Percentiles rank a stretch among this genome's conserved stretches.
Conservation (phyloP, 2,113 vertebrate genomes). For the Chionomys nivalis region DNA sequence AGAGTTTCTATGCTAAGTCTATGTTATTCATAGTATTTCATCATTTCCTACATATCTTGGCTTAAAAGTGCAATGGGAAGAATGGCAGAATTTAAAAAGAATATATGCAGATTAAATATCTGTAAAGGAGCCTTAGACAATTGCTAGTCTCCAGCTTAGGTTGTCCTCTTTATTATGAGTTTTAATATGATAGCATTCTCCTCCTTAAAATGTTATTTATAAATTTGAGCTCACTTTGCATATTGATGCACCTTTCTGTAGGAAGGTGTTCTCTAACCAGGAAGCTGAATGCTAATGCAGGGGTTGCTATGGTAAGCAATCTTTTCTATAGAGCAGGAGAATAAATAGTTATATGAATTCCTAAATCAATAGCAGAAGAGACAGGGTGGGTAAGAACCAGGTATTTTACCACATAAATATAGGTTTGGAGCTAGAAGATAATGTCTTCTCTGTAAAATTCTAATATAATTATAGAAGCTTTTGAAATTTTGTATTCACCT, state of each 20-base stretch:
- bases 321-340: slow-evolving; percentile 60
- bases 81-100: slow-evolving; percentile 24
- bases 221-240: slow-evolving; percentile 47
- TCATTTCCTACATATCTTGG: neutral
- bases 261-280: slow-evolving; percentile 62
- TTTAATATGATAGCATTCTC: neutral
- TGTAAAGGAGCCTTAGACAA: slow-evolving; percentile 46
- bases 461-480: slow-evolving; percentile 69
- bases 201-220: slow-evolving; percentile 17
- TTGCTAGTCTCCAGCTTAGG: neutral
- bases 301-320: slow-evolving; percentile 81
- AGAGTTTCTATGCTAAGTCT: neutral
- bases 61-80: slow-evolving; percentile 59
- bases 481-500: slow-evolving; percentile 63
- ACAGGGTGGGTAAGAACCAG: slow-evolving; percentile 38
- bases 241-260: slow-evolving; percentile 19
- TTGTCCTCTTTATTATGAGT: slow-evolving; percentile 55
- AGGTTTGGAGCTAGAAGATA: slow-evolving; percentile 60
- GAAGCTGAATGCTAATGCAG: slow-evolving; percentile 70
- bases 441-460: slow-evolving; percentile 64
- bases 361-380: slow-evolving; percentile 60
- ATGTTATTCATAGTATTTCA: slow-evolving; percentile 40
- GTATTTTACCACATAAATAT: slow-evolving; percentile 68
- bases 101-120: slow-evolving; percentile 27
- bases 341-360: slow-evolving; percentile 75